phyloP scores from a whole-genome alignment of 2,888 invertebrate species.

The Strigamia transsilvanica region DNA sequence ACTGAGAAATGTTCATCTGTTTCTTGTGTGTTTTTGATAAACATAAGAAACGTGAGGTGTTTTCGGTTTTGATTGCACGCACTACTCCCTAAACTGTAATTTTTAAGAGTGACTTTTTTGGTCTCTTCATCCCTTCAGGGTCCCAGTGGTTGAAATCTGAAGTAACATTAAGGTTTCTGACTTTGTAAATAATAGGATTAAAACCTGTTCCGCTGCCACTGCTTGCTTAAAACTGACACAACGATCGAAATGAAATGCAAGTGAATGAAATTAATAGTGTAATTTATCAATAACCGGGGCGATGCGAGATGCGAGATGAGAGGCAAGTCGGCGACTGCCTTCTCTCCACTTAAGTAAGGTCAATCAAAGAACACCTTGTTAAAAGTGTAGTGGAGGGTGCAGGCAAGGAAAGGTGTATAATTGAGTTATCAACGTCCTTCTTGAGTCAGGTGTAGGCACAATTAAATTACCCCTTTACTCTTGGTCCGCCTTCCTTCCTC shows the following conservation, averaged over 20 bases:
- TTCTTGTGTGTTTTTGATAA: too few species aligned
- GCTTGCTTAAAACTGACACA: too few species aligned
- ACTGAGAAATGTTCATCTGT: too few species aligned
- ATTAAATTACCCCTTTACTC: slow-evolving; percentile 45
- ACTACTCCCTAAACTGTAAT: too few species aligned
- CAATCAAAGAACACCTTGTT: slow-evolving; percentile 43
- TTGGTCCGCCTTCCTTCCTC: slow-evolving; percentile 11
- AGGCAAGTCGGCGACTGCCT: background rate
- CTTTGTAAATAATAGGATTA: too few species aligned
- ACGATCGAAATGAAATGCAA: background rate
- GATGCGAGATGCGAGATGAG: background rate
- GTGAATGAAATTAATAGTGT: background rate
- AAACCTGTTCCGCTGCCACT: too few species aligned
- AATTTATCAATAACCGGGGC: background rate
- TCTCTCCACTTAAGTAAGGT: slow-evolving; percentile 7
- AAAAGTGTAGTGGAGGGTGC: slow-evolving; percentile 28
- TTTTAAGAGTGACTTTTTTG: too few species aligned
- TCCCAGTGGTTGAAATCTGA: too few species aligned
- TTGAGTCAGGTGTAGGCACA: slow-evolving; percentile 32
- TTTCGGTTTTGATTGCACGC: too few species aligned
- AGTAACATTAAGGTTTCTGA: too few species aligned
- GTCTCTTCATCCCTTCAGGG: too few species aligned
- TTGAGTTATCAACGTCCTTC: slow-evolving; percentile 41
- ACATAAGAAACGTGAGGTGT: too few species aligned
- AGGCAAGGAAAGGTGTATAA: background rate